These are phyloP conservation scores for Lamproptera curius DNA, from an alignment of 2,888 invertebrate species.

Conservation along the genomic window DNA sequence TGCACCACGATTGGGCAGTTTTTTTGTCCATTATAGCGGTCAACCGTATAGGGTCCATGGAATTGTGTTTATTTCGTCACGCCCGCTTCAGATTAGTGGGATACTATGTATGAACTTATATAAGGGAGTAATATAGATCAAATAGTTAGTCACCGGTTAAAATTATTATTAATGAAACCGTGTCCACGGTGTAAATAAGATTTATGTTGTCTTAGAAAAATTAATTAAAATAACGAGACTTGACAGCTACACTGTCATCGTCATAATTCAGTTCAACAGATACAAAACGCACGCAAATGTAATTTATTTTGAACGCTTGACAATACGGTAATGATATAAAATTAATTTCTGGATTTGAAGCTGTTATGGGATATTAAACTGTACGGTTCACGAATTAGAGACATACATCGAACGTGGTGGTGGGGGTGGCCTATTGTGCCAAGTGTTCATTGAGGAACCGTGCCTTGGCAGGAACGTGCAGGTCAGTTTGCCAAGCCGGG, in stretches of 20 bases:
- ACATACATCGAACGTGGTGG: neutral
- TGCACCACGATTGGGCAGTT: conserved; percentile 14
- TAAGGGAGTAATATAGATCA: too few relatives aligned
- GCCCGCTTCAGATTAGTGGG: neutral
- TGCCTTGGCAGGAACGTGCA: conserved; percentile 6
- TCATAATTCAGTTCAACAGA: too few relatives aligned
- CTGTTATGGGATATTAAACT: neutral
- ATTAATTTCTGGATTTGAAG: conserved; percentile 4
- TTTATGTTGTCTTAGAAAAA: too few relatives aligned
- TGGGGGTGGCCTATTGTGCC: conserved; percentile 3
- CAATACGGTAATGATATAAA: conserved; percentile 6
- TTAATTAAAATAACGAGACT: too few relatives aligned
- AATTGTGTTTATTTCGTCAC: conserved; percentile 10
- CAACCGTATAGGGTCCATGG: conserved; percentile 14
- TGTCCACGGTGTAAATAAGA: too few relatives aligned
- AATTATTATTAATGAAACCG: too few relatives aligned
- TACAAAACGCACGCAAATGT: conserved; percentile 7
- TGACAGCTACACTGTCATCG: too few relatives aligned
- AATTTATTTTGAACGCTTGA: conserved; percentile 3
- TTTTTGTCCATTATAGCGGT: conserved; percentile 14
- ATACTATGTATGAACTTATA: too few relatives aligned
- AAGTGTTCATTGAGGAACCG: conserved; percentile 14
- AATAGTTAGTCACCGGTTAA: too few relatives aligned
- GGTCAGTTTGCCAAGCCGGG: neutral
- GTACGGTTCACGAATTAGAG: neutral